These are phyloP conservation scores for Maconellicoccus hirsutus DNA, from an alignment of 1,140 invertebrate species.

Conservation along the genomic window DNA sequence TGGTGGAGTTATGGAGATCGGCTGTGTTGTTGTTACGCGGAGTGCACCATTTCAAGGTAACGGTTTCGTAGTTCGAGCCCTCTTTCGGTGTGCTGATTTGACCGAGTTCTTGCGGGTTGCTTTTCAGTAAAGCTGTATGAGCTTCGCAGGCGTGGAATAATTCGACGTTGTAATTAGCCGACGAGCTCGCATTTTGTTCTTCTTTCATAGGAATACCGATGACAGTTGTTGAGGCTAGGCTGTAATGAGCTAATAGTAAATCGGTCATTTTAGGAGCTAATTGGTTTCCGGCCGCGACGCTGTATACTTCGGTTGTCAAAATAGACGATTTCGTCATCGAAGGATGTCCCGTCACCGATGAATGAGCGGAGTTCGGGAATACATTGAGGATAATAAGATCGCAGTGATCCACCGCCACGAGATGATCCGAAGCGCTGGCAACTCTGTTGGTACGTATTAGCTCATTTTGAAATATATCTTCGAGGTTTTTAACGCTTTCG, in stretches of 20 bases:
- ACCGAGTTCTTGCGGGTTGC: conserved; percentile 33
- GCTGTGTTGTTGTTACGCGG: conserved; percentile 62
- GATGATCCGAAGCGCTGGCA: conserved; percentile 46
- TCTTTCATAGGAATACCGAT: conserved; percentile 99
- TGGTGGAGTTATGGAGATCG: conserved; percentile 65
- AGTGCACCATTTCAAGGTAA: conserved; percentile 92
- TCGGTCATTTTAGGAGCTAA: conserved; percentile 56
- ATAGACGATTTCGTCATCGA: conserved; percentile 47
- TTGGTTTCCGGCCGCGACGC: conserved; percentile 39
- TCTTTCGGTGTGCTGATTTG: conserved; percentile 41
- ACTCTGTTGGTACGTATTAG: conserved; percentile 68
- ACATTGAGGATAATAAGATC: conserved; percentile 82
- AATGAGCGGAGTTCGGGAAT: conserved; percentile 50
- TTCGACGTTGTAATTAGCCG: conserved; percentile 96
- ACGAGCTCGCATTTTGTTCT: conserved; percentile 95
- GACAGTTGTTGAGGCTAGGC: conserved; percentile 88
- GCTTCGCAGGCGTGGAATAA: conserved; percentile 78
- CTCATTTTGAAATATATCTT: conserved; percentile 72
- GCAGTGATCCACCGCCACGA: conserved; percentile 67
- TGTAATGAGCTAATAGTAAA: conserved; percentile 71
- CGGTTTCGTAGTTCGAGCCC: conserved; percentile 55
- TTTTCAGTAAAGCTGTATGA: conserved; percentile 63
- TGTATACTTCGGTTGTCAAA: conserved; percentile 37
- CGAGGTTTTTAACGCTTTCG: conserved; percentile 64
- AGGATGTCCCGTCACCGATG: conserved; percentile 19